These are phyloP conservation scores for Coenonympha glycerion DNA, from an alignment of 2,888 invertebrate species.

Conservation along the genomic window DNA sequence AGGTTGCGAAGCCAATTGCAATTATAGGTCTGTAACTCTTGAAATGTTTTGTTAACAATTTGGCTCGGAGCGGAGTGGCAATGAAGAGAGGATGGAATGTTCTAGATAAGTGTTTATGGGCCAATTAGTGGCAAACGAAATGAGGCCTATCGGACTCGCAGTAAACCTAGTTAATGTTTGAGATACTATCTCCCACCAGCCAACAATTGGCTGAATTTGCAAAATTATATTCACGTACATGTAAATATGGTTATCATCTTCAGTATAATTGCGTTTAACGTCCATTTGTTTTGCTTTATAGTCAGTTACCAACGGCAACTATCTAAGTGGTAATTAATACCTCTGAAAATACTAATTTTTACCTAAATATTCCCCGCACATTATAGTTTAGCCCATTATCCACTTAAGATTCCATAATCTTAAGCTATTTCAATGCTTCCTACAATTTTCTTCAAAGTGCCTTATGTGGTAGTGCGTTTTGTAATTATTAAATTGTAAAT, in stretches of 20 bases:
- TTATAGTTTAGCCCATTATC: no score
- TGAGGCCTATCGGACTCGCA: conserved; percentile 47
- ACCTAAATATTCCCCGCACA: no score
- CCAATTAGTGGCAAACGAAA: conserved; percentile 60
- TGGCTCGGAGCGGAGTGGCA: conserved; percentile 43
- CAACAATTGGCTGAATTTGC: conserved; percentile 24
- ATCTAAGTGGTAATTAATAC: no score
- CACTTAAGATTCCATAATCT: no score
- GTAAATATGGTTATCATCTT: conserved; percentile 4
- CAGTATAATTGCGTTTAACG: neutral
- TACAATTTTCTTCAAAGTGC: no score
- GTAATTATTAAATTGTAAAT: no score
- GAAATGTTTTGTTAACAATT: conserved; percentile 46
- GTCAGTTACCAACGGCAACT: neutral
- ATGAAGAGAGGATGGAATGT: conserved; percentile 48
- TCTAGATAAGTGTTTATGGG: conserved; percentile 64
- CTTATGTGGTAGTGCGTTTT: no score
- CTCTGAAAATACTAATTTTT: no score
- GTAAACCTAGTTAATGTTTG: conserved; percentile 51
- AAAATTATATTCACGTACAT: conserved; percentile 9
- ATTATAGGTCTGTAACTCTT: conserved; percentile 44
- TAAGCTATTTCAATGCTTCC: no score
- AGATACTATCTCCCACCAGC: conserved; percentile 41
- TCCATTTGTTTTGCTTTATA: neutral
- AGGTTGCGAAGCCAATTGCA: conserved; percentile 34